A percentile compares a stretch with the other conserved stretches of the same genome.
phyloP scores from a whole-genome alignment of 2,888 invertebrate genomes.

The Lypha dubia region DNA sequence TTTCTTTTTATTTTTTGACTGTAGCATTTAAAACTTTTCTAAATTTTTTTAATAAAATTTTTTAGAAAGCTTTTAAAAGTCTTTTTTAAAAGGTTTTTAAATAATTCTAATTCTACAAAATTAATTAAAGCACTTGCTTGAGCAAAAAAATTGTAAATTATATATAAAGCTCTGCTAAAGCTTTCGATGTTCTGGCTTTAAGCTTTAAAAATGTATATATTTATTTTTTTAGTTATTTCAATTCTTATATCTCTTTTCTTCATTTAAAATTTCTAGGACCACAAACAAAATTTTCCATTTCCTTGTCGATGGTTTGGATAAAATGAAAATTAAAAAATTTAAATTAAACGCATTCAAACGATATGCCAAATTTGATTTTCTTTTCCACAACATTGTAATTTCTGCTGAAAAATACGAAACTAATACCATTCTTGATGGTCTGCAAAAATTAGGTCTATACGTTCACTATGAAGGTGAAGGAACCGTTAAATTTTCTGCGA shows the following conservation, averaged over 20 bases:
- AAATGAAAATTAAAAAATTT: constrained; percentile 78
- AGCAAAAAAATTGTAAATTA: not conserved
- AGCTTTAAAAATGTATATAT: not conserved
- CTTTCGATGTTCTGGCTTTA: no score
- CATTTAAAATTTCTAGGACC: constrained; percentile 73
- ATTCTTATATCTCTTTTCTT: not conserved
- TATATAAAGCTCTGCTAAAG: no score
- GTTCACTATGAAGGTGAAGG: constrained; percentile 79
- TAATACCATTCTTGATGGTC: constrained; percentile 77
- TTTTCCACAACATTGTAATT: constrained; percentile 77
- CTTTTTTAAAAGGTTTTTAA: no score
- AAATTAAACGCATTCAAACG: constrained; percentile 77
- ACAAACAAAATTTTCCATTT: constrained; percentile 76
- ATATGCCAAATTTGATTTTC: constrained; percentile 78
- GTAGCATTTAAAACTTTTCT: no score
- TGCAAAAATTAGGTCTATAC: constrained; percentile 76
- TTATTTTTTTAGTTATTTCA: not conserved
- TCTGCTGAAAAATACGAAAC: constrained; percentile 78
- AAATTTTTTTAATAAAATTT: no score
- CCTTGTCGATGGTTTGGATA: constrained; percentile 78
- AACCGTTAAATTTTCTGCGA: constrained; percentile 76
- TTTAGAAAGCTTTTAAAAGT: no score
- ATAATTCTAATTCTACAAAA: no score
- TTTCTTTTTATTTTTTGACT: no score
- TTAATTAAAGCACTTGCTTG: no score